These are phyloP conservation scores for Donacobius atricapilla DNA, from an alignment of 2,113 vertebrate species.

Conservation along the genomic window DNA sequence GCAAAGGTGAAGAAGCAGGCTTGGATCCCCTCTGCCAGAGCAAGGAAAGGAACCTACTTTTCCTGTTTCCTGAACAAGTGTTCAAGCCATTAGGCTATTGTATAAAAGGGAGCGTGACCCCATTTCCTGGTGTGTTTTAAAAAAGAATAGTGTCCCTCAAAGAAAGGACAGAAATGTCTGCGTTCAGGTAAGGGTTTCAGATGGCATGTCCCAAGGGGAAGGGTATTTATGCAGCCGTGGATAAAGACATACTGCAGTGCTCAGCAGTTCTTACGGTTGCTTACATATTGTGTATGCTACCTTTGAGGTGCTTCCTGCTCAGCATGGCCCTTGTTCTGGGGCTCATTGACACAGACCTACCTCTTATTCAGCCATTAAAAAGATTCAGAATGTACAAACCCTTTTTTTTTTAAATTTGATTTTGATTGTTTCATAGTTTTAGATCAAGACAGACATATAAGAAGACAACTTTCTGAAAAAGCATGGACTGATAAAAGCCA, in stretches of 20 bases:
- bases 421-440: neutral
- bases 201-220: conserved; percentile 25
- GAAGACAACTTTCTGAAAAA: neutral
- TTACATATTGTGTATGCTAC: neutral
- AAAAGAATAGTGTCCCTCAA: conserved; percentile 46
- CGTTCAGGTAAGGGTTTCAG: conserved; percentile 46
- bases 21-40: conserved; percentile 8
- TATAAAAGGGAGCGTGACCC: conserved; percentile 35
- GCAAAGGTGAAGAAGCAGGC: neutral
- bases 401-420: neutral
- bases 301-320: conserved; percentile 28
- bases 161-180: conserved; percentile 43
- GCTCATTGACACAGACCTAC: neutral
- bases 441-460: neutral
- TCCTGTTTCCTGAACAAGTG: conserved; percentile 68
- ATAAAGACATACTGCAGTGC: neutral
- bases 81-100: conserved; percentile 65
- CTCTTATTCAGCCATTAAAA: neutral
- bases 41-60: conserved; percentile 47
- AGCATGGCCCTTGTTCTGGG: neutral
- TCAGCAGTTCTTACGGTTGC: conserved; percentile 1
- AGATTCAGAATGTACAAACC: neutral
- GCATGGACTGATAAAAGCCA: neutral
- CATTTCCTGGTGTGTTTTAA: conserved; percentile 25
- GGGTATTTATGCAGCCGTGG: neutral